phyloP scores from a whole-genome alignment of 2,888 invertebrate genomes.

The Myopa tessellatipennis region DNA sequence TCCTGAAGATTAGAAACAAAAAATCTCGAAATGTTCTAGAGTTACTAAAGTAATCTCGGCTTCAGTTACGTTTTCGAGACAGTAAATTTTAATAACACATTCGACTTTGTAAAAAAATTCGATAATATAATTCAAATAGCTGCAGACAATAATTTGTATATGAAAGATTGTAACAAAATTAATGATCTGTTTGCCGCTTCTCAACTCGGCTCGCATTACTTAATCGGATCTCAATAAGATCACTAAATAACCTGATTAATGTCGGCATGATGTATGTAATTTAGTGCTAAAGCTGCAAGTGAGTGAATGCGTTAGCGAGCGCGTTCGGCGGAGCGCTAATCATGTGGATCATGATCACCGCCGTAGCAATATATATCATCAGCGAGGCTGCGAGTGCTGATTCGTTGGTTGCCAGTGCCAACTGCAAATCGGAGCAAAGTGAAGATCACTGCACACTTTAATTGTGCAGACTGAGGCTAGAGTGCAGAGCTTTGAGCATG shows the following conservation, averaged over 20 bases:
- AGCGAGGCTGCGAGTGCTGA: neutral
- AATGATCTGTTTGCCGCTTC: constrained; percentile 21
- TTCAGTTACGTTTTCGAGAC: too few relatives aligned
- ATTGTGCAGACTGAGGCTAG: neutral
- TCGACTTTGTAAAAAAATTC: too few relatives aligned
- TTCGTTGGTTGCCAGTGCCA: neutral
- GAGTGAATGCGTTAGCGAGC: neutral
- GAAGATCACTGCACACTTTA: constrained; percentile 25
- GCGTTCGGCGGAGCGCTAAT: neutral
- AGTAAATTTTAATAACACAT: neutral
- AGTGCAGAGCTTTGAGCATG: constrained; percentile 18
- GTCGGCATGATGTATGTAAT: constrained; percentile 63
- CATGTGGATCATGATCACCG: constrained; percentile 3
- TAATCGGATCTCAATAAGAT: constrained; percentile 64
- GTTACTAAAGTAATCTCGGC: neutral
- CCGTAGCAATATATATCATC: neutral
- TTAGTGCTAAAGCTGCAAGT: constrained; percentile 53
- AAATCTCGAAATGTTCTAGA: too few relatives aligned
- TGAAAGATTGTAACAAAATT: constrained; percentile 29
- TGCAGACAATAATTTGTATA: neutral
- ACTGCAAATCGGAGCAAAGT: constrained; percentile 15
- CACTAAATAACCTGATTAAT: constrained; percentile 64
- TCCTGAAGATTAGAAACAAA: too few relatives aligned
- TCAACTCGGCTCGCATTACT: constrained; percentile 48
- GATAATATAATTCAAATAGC: neutral